Evolutionary conservation across 92 coral and sea anemone species (phyloP).

Genomic region (Umimayanthus chanpuru): DNA sequence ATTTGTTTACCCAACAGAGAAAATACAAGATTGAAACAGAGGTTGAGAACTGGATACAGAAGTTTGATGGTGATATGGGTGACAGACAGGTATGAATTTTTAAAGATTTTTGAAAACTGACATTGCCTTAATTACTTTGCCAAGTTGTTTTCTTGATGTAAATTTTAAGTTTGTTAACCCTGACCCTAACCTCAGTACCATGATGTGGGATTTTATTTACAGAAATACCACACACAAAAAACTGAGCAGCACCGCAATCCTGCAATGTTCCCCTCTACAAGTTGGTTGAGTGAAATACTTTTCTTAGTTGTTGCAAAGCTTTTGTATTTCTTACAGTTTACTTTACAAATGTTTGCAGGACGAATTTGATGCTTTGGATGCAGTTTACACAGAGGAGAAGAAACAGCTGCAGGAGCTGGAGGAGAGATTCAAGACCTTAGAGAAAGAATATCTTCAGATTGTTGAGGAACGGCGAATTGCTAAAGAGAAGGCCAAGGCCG

Average conservation of each 20-base stretch:
- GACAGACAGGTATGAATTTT: conserved; percentile 83
- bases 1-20: conserved; percentile 50
- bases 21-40: conserved; percentile 98
- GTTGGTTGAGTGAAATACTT: background rate
- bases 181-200: too few species aligned
- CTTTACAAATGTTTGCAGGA: conserved; percentile 57
- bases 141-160: too few species aligned
- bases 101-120: too few species aligned
- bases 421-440: conserved; percentile 91
- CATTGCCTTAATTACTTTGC: too few species aligned
- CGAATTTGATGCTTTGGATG: conserved; percentile 95
- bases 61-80: conserved; percentile 95
- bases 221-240: too few species aligned
- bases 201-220: too few species aligned
- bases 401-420: conserved; percentile 93
- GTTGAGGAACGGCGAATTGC: conserved; percentile 92
- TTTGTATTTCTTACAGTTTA: background rate
- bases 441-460: conserved; percentile 82
- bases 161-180: too few species aligned
- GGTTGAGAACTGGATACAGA: conserved; percentile 99
- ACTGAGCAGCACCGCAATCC: too few species aligned
- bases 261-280: background rate
- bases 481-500: conserved; percentile 93
- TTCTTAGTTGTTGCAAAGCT: background rate
- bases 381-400: conserved; percentile 90